A percentile compares a stretch with the other conserved stretches of the same genome.
Evolutionary conservation across 2,797 vertebrate genomes (phyloP).

Genomic region (Dipus sagitta): DNA sequence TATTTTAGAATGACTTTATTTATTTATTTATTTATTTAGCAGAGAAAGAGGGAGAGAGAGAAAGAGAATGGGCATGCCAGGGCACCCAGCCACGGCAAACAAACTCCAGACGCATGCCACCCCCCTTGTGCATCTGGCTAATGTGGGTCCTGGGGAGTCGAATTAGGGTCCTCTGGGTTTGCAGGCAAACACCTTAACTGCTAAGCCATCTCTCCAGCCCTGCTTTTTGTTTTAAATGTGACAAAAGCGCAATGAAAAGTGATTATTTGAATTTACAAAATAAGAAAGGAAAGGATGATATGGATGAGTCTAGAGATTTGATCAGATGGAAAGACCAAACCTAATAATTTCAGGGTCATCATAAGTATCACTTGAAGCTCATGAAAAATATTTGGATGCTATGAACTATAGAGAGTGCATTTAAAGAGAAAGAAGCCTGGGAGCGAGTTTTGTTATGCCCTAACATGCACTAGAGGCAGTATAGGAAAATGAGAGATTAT

Average conservation of each 20-base stretch:
- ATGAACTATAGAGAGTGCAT: constrained; percentile 26
- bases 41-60: too few relatives aligned
- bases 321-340: constrained; percentile 22
- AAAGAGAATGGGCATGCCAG: too few relatives aligned
- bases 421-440: background rate
- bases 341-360: constrained; percentile 35
- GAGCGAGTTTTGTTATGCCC: background rate
- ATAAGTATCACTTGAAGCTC: background rate
- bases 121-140: too few relatives aligned
- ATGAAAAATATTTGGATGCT: background rate
- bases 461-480: background rate
- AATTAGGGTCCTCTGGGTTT: too few relatives aligned
- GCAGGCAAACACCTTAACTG: too few relatives aligned
- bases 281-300: constrained; percentile 16
- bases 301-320: background rate
- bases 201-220: too few relatives aligned
- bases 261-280: background rate
- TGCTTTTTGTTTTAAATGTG: constrained; percentile 56
- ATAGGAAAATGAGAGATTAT: constrained; percentile 6
- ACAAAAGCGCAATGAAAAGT: constrained; percentile 22
- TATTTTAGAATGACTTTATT: too few relatives aligned
- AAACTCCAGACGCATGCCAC: too few relatives aligned
- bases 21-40: too few relatives aligned
- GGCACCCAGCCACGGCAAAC: too few relatives aligned
- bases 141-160: too few relatives aligned